These are phyloP conservation scores for Agrypnus murinus DNA, from an alignment of 2,888 invertebrate species.

Conservation along the genomic window DNA sequence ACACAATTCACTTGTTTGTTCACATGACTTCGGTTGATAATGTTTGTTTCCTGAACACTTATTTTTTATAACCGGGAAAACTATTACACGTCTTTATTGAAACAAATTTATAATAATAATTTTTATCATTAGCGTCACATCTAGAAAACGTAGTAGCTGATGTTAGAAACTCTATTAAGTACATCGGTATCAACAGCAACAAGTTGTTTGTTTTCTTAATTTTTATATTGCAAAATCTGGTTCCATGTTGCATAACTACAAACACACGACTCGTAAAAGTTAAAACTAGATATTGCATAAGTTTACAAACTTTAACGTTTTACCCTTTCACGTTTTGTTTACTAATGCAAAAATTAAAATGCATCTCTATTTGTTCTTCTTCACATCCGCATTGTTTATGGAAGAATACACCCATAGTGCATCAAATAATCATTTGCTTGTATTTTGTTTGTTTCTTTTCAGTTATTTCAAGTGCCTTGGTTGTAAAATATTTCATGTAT, in stretches of 20 bases:
- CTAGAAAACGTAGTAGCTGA: too few species aligned
- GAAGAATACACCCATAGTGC: too few species aligned
- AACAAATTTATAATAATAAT: too few species aligned
- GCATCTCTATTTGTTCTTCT: neutral
- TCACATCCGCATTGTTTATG: conserved; percentile 12
- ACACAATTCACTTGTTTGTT: conserved; percentile 55
- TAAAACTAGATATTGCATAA: neutral
- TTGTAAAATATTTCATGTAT: too few species aligned
- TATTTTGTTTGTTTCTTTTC: too few species aligned
- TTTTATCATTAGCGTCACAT: too few species aligned
- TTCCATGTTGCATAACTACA: neutral
- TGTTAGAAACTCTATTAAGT: too few species aligned
- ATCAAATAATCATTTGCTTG: too few species aligned
- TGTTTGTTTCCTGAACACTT: conserved; percentile 34
- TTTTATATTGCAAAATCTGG: conserved; percentile 11
- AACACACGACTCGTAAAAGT: conserved; percentile 7
- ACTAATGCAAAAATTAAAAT: conserved; percentile 3
- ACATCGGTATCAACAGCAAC: neutral
- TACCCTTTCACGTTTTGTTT: conserved; percentile 35
- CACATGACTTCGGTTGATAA: conserved; percentile 39
- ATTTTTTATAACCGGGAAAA: conserved; percentile 26
- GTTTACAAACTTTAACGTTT: conserved; percentile 10
- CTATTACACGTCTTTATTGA: neutral
- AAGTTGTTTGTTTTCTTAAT: conserved; percentile 2
- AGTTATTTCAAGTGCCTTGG: too few species aligned